Percentiles rank a stretch among this genome's conserved stretches.
Conservation (phyloP, 2,113 vertebrate genomes). For the Microcebus lehilahytsara region DNA sequence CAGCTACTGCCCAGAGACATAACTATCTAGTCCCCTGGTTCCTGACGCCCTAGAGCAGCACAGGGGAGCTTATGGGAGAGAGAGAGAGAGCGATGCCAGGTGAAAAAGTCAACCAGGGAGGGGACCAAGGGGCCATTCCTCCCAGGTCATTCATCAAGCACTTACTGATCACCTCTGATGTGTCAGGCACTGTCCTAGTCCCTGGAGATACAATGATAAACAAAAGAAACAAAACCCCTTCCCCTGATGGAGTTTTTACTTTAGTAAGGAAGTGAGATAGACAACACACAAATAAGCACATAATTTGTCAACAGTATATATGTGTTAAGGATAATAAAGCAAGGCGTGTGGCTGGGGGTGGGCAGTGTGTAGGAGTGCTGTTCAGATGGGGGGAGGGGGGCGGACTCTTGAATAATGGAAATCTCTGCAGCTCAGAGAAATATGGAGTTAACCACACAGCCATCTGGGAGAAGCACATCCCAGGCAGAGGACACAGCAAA, state of each 20-base stretch:
- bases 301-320: neutral
- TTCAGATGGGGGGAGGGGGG: neutral
- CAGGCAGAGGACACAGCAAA: neutral
- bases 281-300: neutral
- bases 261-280: neutral
- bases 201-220: neutral
- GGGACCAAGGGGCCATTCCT: neutral
- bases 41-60: neutral
- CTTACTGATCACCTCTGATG: neutral
- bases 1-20: neutral
- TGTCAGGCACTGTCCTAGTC: neutral
- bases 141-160: neutral
- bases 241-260: neutral
- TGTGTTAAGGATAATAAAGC: neutral
- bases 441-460: rapidly evolving
- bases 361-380: neutral
- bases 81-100: too few species aligned
- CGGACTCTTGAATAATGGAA: neutral
- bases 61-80: neutral
- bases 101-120: neutral
- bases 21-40: neutral
- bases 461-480: neutral
- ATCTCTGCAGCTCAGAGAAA: neutral
- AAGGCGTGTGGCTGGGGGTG: too few species aligned
- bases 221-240: neutral